Evolutionary conservation across 1,140 invertebrate genomes (phyloP), one percentile per base, ranked within the genome.

Genomic region (Pachypsylla venusta): DNA sequence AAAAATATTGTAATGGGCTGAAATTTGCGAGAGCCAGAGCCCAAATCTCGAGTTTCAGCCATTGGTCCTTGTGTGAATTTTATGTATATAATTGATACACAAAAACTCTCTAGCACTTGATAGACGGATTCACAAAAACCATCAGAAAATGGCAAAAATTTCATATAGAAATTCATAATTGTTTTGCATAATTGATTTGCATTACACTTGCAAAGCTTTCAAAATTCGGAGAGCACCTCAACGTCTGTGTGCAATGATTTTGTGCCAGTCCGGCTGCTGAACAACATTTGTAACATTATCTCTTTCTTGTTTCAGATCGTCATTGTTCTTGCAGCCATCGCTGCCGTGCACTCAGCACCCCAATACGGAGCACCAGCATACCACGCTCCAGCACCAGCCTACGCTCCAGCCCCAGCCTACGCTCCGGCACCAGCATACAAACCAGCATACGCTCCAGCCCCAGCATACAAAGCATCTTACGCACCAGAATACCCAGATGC

Each of bases 371-470:
- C 22, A 14, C 54, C 59, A 25, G 53, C 59, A 16, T 60, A 60
- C 53, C 54, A 60, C 53, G 54, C 53, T 5, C 59, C 59, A 25
- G 79, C 78, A 1, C 74, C 80, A 1, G 76, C 79, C 7, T 76
- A 75, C 1, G 77, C 78, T 64, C 70, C 75, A 25, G 77, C 75
- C 39, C 70, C 74, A 7, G 66, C 71, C 53, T 48, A 48, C 73
- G 73, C 66, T 65, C 64, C 57, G 70, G 68, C 28, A 2, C 75
- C 59, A 42, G 61, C 59, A 12, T 57, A 57, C 39, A 22, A 39
- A 7, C 60, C 58, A 48, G 42, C 42, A 19, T 48, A 48, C 42
- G 5, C 4, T 5, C 7, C 42, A 10, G 42, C 42, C 42, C 42
- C 42, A 48, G 42, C 42, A 7, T 48, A 48, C 42, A 48, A 48